phyloP scores from a whole-genome alignment of 2,113 vertebrate species.

The Euleptes europaea region DNA sequence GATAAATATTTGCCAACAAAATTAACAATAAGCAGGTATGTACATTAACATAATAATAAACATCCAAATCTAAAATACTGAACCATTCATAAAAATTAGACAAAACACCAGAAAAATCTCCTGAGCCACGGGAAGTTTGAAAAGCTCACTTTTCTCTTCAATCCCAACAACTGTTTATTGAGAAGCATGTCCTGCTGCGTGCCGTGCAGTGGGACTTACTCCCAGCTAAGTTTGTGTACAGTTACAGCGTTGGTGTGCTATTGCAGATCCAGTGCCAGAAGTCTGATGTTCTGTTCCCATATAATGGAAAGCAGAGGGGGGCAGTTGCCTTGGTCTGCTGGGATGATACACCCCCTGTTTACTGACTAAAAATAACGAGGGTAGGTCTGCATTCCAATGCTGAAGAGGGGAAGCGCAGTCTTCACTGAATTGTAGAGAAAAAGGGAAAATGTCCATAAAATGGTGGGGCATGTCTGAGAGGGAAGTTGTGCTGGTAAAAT shows the following conservation, averaged over 20 bases:
- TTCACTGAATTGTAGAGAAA: background rate
- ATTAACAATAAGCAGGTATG: background rate
- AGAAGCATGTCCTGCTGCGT: background rate
- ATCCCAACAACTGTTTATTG: background rate
- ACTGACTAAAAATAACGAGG: background rate
- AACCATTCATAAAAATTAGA: slow-evolving; percentile 10
- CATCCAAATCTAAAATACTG: background rate
- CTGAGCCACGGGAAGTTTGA: background rate
- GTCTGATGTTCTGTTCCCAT: background rate
- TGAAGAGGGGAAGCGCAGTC: background rate
- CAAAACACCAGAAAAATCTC: background rate
- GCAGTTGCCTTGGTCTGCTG: background rate
- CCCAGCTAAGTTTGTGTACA: background rate
- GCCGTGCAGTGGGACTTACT: background rate
- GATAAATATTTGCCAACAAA: background rate
- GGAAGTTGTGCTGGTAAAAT: background rate
- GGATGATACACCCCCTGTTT: background rate
- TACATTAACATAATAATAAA: background rate
- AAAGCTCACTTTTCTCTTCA: background rate
- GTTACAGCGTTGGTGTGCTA: background rate
- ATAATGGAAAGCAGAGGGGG: background rate
- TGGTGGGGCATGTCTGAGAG: background rate
- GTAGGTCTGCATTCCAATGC: background rate
- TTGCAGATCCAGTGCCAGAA: background rate
- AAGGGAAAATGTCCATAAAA: background rate